Base-by-base conservation (phyloP, 2,113 vertebrate species). In the Lophotis ruficrista region DNA sequence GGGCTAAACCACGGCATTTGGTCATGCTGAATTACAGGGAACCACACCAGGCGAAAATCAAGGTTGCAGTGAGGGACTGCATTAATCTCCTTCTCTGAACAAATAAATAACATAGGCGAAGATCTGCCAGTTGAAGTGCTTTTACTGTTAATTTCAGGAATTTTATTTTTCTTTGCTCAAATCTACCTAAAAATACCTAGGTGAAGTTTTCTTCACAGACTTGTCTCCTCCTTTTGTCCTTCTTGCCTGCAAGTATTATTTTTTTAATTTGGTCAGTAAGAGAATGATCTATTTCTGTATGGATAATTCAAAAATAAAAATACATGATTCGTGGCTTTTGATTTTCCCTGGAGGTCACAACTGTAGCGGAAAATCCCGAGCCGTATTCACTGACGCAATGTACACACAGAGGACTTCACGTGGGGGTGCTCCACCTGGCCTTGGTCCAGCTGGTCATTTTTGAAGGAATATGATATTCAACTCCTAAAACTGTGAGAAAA, bases 391-490 rank as follows among this genome's bases (percentile, higher is more conserved):
- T 61, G 81, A 72, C 48, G 71, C 95, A 88, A n/a, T 20, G 58
- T 57, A 10, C 27, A 68, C 61, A 54, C 69, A 84, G 48, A 92
- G 43, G 43, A 48, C 51, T 72, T 61, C 18, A 28, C 37, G 56
- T 48, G 68, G 62, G 77, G 90, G 87, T 87, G 78, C 81, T 93
- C 73, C 66, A 76, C 53, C 65, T 89, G 89, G 87, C 76, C 69
- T 83, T 60, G 53, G 27, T 61, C 81, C 89, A 87, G 28, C 14
- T 4, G 13, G 43, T 69, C 14, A 43, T 85, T 94, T 89, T 51
- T 38, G 57, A 91, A 94, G 76, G 50, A 51, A 57, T 70, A 57
- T 64, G 62, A 45, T 47, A 69, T 76, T 90, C 66, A 90, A 0
- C 89, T 68, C 54, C 73, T 71, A 64, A 83, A 72, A 27, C 20